Conservation (phyloP, 2,888 invertebrate species). For the Dynastes maya region DNA sequence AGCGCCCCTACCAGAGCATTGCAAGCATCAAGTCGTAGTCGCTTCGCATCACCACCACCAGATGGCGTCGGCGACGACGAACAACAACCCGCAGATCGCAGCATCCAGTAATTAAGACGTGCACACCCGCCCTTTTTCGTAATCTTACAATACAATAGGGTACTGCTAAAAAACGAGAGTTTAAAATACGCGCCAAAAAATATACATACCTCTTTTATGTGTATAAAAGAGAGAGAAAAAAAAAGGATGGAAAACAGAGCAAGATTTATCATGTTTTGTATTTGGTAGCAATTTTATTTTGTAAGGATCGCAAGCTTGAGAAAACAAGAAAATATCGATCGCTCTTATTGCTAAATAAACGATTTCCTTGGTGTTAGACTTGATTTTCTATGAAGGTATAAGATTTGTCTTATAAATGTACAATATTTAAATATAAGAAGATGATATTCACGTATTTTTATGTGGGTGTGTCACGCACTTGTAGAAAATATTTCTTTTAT, state of each 20-base stretch:
- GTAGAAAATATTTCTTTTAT: neutral
- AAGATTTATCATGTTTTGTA: neutral
- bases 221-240: neutral
- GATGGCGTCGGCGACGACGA: constrained; percentile 58
- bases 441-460: too few species aligned
- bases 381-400: neutral
- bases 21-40: constrained; percentile 61
- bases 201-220: neutral
- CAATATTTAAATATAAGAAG: neutral
- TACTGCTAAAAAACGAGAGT: neutral
- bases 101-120: constrained; percentile 66
- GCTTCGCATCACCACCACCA: constrained; percentile 53
- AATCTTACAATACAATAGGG: neutral
- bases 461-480: constrained; percentile 1
- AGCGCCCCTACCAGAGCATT: constrained; percentile 60
- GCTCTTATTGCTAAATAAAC: too few species aligned
- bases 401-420: neutral
- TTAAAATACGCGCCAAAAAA: neutral
- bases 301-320: too few species aligned
- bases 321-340: too few species aligned
- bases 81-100: constrained; percentile 66
- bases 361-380: neutral
- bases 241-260: neutral
- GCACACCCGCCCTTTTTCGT: neutral
- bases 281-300: neutral